A percentile compares a stretch with the other conserved stretches of the same genome.
phyloP scores from a whole-genome alignment of 2,113 vertebrate genomes.

The Donacobius atricapilla region DNA sequence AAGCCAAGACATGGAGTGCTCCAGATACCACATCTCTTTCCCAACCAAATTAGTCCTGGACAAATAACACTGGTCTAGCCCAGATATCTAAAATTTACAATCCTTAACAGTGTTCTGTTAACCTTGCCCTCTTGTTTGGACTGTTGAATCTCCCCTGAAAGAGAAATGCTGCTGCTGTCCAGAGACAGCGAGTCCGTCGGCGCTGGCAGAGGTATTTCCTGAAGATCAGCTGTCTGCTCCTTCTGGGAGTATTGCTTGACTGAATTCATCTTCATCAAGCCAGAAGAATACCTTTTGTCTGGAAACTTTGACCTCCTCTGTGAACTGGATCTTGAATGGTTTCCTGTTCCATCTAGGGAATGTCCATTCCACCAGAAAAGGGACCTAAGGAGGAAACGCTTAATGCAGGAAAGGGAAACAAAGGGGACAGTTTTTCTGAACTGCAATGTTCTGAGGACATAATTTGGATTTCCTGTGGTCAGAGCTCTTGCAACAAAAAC shows the following conservation, averaged over 20 bases:
- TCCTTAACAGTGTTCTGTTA: background rate
- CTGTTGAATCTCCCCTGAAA: background rate
- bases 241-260: background rate
- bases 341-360: background rate
- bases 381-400: background rate
- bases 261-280: background rate
- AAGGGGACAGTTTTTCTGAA: background rate
- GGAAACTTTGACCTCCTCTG: background rate
- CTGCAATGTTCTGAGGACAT: background rate
- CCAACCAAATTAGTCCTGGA: background rate
- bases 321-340: background rate
- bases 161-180: background rate
- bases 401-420: background rate
- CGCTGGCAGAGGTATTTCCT: background rate
- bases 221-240: background rate
- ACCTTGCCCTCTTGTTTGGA: background rate
- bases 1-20: background rate
- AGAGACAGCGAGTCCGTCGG: rapidly evolving
- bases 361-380: background rate
- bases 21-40: background rate
- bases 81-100: background rate
- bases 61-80: background rate
- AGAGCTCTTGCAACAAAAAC: background rate
- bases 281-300: background rate
- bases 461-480: background rate